These are phyloP conservation scores for Andrena chrysosceles DNA, from an alignment of 2,888 invertebrate genomes.

Conservation along the genomic window DNA sequence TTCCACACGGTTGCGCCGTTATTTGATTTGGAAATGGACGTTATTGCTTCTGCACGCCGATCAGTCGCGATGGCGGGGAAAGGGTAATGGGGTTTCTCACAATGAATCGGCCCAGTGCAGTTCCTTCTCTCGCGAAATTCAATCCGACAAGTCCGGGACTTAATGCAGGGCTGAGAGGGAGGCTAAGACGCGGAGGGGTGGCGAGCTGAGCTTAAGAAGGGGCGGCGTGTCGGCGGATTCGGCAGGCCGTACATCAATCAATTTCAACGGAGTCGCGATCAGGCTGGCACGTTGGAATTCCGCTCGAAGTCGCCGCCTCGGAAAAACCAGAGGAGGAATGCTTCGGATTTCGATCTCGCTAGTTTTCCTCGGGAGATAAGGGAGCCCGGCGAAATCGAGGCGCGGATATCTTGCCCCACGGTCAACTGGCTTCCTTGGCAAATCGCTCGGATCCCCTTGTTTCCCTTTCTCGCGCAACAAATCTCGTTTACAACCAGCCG, in stretches of 20 bases:
- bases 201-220: constrained; percentile 26
- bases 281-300: constrained; percentile 58
- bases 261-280: constrained; percentile 71
- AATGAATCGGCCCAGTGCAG: constrained; percentile 67
- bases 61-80: constrained; percentile 40
- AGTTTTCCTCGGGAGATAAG: constrained; percentile 48
- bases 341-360: constrained; percentile 60
- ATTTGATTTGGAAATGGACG: constrained; percentile 55
- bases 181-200: constrained; percentile 50
- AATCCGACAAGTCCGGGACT: constrained; percentile 66
- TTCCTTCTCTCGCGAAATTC: constrained; percentile 68
- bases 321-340: constrained; percentile 19
- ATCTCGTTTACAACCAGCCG: constrained; percentile 3
- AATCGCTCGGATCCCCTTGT: not conserved
- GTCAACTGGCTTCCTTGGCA: constrained; percentile 37
- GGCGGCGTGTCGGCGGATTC: constrained; percentile 59
- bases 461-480: not conserved
- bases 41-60: constrained; percentile 62
- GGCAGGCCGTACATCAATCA: constrained; percentile 74
- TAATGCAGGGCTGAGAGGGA: constrained; percentile 62
- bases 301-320: constrained; percentile 30
- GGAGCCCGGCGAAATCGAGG: constrained; percentile 32
- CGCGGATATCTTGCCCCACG: constrained; percentile 44
- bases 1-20: constrained; percentile 32
- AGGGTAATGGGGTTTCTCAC: constrained; percentile 64